Base-by-base conservation (phyloP, 2,888 invertebrate genomes). In the Dendrolimus houi region DNA sequence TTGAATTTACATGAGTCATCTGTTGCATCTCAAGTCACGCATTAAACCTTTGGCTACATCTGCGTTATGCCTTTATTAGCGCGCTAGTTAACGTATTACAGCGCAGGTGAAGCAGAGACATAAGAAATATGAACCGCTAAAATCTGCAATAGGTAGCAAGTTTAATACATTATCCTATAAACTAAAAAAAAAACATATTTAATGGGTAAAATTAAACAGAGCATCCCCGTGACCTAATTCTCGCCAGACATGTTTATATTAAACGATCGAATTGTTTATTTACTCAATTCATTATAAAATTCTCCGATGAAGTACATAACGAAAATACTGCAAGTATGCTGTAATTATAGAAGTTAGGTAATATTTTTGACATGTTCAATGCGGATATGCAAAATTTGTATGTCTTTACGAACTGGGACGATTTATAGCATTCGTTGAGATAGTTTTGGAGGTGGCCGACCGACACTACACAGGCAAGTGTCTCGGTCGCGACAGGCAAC, bases 141-240 rank as follows among this genome's bases (percentile, higher is more conserved):
- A 10, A 10, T 47, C 12, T 47, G 47, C 47, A 47, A 6, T 47
- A 10, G 7, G 2, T 47, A 47, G 12, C 47, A 9, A 29, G 3
- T 29, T 29, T 29, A 47, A 47, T 47, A 9, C 9, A 47, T 9
- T 47, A 47, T 10, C 12, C 47, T 47, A 47, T 47, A 10, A 47
- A 47, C 9, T 47, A 9, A 47, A 47, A 9, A 47, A 47, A 47
- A 47, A 47, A 47, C 8, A 7, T 69, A 67, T 64, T 29, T 58
- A 60, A 53, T 59, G 57, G 56, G 55, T 68, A 73, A 71, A 66
- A 56, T 52, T 64, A 68, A 71, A 56, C 74, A 75, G 74, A 72
- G 57, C 64, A 64, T 62, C 58, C 67, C 67, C 61, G 63, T 74
- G 72, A 72, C 80, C 81, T 64, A 71, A 63, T 69, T 73, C 58